Conservation (phyloP, 1,140 invertebrate genomes). For the Papilio helenus region DNA sequence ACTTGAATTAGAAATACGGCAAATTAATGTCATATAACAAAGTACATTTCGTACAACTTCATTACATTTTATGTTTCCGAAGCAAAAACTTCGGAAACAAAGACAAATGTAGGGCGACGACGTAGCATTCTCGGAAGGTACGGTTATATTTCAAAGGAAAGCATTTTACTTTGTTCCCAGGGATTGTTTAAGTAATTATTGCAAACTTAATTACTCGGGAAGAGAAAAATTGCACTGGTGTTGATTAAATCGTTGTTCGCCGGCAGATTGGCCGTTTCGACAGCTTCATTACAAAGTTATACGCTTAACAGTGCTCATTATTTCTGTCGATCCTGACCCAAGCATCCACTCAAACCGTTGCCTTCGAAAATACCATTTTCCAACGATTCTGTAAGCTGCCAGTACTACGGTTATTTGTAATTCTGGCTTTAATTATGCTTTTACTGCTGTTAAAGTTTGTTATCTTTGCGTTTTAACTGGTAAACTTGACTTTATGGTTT, state of each 20-base stretch:
- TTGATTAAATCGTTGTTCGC: constrained; percentile 52
- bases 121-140: background rate
- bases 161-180: constrained; percentile 14
- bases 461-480: constrained; percentile 27
- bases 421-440: constrained; percentile 17
- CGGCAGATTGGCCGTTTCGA: constrained; percentile 54
- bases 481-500: constrained; percentile 3
- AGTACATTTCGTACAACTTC: background rate
- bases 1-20: background rate
- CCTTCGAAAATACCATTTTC: constrained; percentile 31
- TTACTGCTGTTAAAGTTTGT: constrained; percentile 23
- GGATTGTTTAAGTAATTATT: background rate
- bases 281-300: constrained; percentile 60
- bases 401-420: background rate
- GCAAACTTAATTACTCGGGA: constrained; percentile 30
- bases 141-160: constrained; percentile 5
- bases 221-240: constrained; percentile 21
- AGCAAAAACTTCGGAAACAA: background rate
- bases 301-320: constrained; percentile 59
- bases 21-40: background rate
- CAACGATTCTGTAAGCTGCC: constrained; percentile 24
- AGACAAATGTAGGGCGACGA: constrained; percentile 14
- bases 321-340: constrained; percentile 50
- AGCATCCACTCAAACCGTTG: constrained; percentile 28
- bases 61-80: background rate